phyloP scores from a whole-genome alignment of 2,113 vertebrate species.

The Cyrtonyx montezumae region DNA sequence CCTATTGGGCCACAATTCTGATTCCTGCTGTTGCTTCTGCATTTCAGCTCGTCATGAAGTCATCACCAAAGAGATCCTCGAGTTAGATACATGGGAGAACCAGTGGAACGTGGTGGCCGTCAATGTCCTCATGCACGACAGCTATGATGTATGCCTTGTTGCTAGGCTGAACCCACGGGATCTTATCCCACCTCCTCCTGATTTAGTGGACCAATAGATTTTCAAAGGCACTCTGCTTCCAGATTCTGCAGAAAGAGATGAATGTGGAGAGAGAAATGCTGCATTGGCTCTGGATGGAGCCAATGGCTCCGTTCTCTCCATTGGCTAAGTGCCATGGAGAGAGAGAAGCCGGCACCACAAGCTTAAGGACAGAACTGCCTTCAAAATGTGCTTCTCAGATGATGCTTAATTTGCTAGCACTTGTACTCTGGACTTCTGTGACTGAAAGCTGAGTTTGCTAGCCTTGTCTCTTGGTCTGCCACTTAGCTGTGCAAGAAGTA shows the following conservation, averaged over 20 bases:
- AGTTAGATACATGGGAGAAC: slow-evolving; percentile 91
- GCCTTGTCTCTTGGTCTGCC: not conserved
- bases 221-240: not conserved
- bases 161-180: slow-evolving; percentile 93
- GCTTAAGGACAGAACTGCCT: not conserved
- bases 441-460: not conserved
- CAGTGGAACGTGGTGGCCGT: slow-evolving; percentile 90
- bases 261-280: not conserved
- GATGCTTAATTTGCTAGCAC: not conserved
- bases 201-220: slow-evolving; percentile 80
- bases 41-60: slow-evolving; percentile 91
- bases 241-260: not conserved
- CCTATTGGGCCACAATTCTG: not conserved
- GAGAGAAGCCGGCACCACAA: not conserved
- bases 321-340: not conserved
- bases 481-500: not conserved
- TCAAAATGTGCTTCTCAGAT: not conserved
- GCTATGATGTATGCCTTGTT: slow-evolving; percentile 94
- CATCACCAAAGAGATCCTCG: slow-evolving; percentile 93
- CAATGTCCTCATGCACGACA: slow-evolving; percentile 91
- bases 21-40: not conserved
- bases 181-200: slow-evolving; percentile 90
- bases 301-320: too few relatives aligned
- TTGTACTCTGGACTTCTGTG: not conserved
- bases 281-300: not conserved